phyloP scores from a whole-genome alignment of 2,797 vertebrate genomes.

The Sus cebifrons region DNA sequence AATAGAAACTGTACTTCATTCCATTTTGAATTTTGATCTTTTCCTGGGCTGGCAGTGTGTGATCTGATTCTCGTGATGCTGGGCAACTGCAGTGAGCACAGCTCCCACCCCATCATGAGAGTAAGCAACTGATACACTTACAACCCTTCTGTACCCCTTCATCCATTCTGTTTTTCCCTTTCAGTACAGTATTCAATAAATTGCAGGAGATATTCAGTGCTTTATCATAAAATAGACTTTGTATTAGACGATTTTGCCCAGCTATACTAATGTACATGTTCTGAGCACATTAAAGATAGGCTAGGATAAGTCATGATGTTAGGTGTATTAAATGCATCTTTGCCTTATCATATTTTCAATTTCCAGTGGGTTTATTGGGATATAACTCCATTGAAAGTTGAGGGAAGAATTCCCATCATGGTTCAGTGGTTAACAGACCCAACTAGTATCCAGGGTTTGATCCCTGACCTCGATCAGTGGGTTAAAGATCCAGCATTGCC shows the following conservation, averaged over 20 bases:
- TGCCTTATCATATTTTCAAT: background rate
- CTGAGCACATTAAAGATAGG: background rate
- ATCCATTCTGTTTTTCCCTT: background rate
- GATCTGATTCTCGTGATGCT: background rate
- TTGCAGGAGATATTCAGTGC: background rate
- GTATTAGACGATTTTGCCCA: background rate
- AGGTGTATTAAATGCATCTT: background rate
- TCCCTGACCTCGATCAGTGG: too few relatives aligned
- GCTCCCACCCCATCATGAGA: background rate
- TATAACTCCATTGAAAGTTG: background rate
- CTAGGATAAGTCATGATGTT: background rate
- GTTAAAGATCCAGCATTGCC: too few relatives aligned
- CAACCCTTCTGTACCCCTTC: background rate
- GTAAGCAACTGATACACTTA: background rate
- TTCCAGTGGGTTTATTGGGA: background rate
- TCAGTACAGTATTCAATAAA: background rate
- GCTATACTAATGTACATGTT: background rate
- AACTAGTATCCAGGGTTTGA: too few relatives aligned
- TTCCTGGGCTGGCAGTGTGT: background rate
- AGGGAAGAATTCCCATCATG: background rate
- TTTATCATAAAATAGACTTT: background rate
- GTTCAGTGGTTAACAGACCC: too few relatives aligned
- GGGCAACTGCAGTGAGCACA: background rate
- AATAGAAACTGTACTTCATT: background rate
- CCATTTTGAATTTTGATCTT: background rate